These are phyloP conservation scores for Cacoxenus indagator DNA, from an alignment of 2,888 invertebrate species.

Conservation along the genomic window DNA sequence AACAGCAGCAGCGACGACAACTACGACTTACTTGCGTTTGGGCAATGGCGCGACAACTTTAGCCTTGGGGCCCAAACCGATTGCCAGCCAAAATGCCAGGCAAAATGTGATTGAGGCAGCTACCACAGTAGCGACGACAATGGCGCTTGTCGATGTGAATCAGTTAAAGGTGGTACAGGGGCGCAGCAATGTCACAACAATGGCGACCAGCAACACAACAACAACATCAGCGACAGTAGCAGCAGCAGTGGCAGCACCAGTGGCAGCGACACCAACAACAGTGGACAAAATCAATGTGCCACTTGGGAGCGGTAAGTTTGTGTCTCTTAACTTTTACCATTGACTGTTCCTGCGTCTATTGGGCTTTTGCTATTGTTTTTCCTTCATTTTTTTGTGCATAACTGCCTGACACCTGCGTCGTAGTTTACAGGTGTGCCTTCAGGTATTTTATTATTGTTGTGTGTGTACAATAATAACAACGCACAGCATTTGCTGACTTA, in stretches of 20 bases:
- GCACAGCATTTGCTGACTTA: neutral
- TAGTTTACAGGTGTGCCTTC: slow-evolving; percentile 32
- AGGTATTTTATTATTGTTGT: slow-evolving; percentile 31
- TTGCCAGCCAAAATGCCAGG: neutral
- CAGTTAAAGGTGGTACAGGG: neutral
- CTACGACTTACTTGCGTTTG: slow-evolving; percentile 59
- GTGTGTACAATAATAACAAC: too few relatives aligned
- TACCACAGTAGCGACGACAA: slow-evolving; percentile 4
- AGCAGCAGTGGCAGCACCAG: slow-evolving; percentile 32
- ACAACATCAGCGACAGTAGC: slow-evolving; percentile 43
- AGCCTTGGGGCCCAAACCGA: slow-evolving; percentile 25
- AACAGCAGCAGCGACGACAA: slow-evolving; percentile 35
- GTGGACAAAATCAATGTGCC: slow-evolving; percentile 67
- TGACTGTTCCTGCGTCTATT: slow-evolving; percentile 22
- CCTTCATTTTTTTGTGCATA: neutral
- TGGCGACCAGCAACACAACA: slow-evolving; percentile 29
- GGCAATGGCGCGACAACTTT: slow-evolving; percentile 53
- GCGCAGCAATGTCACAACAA: slow-evolving; percentile 48
- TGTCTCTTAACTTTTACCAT: slow-evolving; percentile 17
- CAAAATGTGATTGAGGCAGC: neutral
- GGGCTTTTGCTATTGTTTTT: too few relatives aligned
- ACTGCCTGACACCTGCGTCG: neutral
- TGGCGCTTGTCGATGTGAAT: neutral
- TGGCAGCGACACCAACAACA: slow-evolving; percentile 45
- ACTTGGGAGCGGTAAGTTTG: slow-evolving; percentile 70